Evolutionary conservation across 2,888 invertebrate genomes (phyloP), one percentile per base, ranked within the genome.

Genomic region (Drosophila affinis): DNA sequence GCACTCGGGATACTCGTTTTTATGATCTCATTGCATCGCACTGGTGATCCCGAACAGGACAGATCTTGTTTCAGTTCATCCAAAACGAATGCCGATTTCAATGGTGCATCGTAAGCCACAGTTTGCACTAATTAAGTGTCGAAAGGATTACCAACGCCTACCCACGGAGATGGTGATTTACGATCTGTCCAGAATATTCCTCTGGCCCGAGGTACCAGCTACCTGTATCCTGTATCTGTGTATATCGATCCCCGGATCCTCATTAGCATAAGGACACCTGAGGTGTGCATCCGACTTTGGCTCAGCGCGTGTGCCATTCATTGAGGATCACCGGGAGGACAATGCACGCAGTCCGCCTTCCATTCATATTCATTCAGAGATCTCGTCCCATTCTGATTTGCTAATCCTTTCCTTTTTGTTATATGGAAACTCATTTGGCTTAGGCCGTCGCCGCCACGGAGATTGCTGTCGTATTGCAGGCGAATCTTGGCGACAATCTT

Each of bases 91-190:
- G 67, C 21, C 67, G 67, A 67, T 67, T 67, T 65, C 44, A 48
- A 71, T 70, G 51, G 12, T 32, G 21, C 24, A 21, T 24, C 61
- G 29, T 17, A 29, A 10, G 44, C 62, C 18, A 34, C 49, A 67
- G 67, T 68, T 57, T 65, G 69, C 44, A 48, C 75, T 83, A 84
- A 83, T 83, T 87, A 77, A 71, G 81, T 83, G 84, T 72, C 77
- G 84, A 81, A 81, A 63, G 81, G 87, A 67, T 84, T 86, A 81
- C 39, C 65, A 55, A 78, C 87, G 70, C 81, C 84, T 67, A 69
- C 69, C 44, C 48, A 9, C 47, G 49, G 45, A 39, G 21, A 39
- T 29, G 45, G 29, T 82, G 86, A 81, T 80, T 78, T 78, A 83
- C 56, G 76, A 54, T 51, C 24, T 39, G 34, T 39, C 34, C 32